Base-by-base conservation (phyloP, 2,888 invertebrate species). In the Idaea aversata region DNA sequence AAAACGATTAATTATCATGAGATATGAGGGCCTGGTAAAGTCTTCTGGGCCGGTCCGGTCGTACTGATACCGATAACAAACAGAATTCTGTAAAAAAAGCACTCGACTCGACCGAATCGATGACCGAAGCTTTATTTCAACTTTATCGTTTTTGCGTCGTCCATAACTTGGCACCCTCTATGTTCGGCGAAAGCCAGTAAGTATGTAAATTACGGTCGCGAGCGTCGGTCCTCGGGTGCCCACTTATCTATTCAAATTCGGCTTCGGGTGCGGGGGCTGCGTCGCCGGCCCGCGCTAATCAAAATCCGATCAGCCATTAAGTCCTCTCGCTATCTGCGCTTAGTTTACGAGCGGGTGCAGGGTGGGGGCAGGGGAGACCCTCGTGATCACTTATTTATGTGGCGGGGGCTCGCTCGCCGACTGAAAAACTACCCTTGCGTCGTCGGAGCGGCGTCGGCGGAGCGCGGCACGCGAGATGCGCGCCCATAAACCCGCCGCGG, bases 181-280 rank as follows among this genome's bases (percentile, higher is more conserved):
- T 85, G 88, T 78, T 81, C 87, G 88, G 85, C 89, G 90, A 90
- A 90, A 91, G 90, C 91, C 91, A 83, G 91, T 89, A 90, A 93
- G 92, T 91, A 93, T 93, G 93, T 93, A 93, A 93, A 93, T 93
- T 89, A 92, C 91, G 91, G 90, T 90, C 90, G 89, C 91, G 89
- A 85, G 84, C 88, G 87, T 80, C 87, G 88, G 90, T 88, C 88
- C 90, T 88, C 89, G 86, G 87, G 86, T 88, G 88, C 88, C 88
- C 90, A 90, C 92, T 93, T 93, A 93, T 93, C 93, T 93, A 93
- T 93, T 93, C 92, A 93, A 93, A 93, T 93, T 93, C 88, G 88
- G 88, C 86, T 86, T 78, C 81, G 85, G 86, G 85, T 84, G 88
- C 85, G 85, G 87, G 25, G 85, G 86, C 83, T 86, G 89, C 89